Evolutionary conservation across 2,888 invertebrate genomes (phyloP).

Genomic region (Celastrina argiolus): DNA sequence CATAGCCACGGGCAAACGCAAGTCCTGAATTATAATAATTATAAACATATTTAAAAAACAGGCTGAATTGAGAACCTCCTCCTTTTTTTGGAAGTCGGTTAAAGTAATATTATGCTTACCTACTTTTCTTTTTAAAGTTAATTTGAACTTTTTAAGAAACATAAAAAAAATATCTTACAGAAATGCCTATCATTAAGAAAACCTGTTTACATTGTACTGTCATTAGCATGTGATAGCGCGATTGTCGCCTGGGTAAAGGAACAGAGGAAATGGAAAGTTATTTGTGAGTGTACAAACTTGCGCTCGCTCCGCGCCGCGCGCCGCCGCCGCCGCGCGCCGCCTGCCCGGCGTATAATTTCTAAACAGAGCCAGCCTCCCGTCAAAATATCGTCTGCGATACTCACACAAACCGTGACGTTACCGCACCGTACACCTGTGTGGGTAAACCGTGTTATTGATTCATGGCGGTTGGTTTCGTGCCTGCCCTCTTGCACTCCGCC

Average conservation of each 20-base stretch:
- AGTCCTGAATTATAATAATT: too few species aligned
- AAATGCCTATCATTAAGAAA: too few species aligned
- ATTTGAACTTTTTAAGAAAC: too few species aligned
- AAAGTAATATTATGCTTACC: too few species aligned
- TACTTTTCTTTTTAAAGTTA: too few species aligned
- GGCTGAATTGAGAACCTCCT: too few species aligned
- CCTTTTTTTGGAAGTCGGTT: too few species aligned
- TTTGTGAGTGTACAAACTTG: slow-evolving; percentile 30
- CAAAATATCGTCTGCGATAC: slow-evolving; percentile 68
- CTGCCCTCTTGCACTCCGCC: slow-evolving; percentile 68
- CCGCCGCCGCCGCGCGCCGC: slow-evolving; percentile 32
- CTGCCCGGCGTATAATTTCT: slow-evolving; percentile 50
- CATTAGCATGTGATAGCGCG: slow-evolving; percentile 5
- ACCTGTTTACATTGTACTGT: too few species aligned
- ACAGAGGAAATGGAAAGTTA: slow-evolving; percentile 24
- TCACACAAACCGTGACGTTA: slow-evolving; percentile 53
- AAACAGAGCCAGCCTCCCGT: slow-evolving; percentile 63
- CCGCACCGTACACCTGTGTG: slow-evolving; percentile 53
- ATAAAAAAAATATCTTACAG: too few species aligned
- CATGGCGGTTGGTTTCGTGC: slow-evolving; percentile 68
- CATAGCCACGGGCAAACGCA: too few species aligned
- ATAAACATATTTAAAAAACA: too few species aligned
- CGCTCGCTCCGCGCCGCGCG: slow-evolving; percentile 29
- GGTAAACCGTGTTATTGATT: slow-evolving; percentile 72
- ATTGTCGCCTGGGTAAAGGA: slow-evolving; percentile 3